phyloP scores from a whole-genome alignment of 1,140 invertebrate genomes.

The Bombus polaris region DNA sequence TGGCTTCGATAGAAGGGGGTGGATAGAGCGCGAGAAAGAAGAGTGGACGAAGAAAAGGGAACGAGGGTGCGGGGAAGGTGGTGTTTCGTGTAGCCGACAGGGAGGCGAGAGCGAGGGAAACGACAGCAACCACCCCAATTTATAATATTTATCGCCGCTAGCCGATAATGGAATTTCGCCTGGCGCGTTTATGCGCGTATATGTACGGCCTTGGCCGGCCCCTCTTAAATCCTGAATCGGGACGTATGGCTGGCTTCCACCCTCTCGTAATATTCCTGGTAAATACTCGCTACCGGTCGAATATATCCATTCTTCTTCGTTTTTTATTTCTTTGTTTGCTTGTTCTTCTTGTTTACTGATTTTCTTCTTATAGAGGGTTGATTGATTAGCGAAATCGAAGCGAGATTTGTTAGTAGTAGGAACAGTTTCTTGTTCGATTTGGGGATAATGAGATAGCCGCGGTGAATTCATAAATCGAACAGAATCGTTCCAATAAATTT shows the following conservation, averaged over 20 bases:
- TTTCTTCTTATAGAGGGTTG: too few relatives aligned
- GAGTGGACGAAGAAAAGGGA: conserved; percentile 42
- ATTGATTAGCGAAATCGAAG: neutral
- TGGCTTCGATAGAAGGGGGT: neutral
- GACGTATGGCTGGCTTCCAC: conserved; percentile 55
- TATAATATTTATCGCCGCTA: conserved; percentile 80
- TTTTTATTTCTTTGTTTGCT: neutral
- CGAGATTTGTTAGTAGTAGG: neutral
- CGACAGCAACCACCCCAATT: conserved; percentile 68
- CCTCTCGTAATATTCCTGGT: conserved; percentile 61
- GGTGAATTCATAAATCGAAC: neutral
- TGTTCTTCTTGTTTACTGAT: neutral
- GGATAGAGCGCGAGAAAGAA: conserved; percentile 38
- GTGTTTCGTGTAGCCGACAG: conserved; percentile 52
- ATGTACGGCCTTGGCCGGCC: conserved; percentile 20
- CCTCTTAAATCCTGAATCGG: conserved; percentile 65
- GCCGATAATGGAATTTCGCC: conserved; percentile 79
- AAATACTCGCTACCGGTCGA: conserved; percentile 33
- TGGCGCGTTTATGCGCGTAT: conserved; percentile 46
- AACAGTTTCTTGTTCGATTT: neutral
- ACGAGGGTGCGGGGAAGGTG: neutral
- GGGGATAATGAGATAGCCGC: neutral
- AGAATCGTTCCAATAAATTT: neutral
- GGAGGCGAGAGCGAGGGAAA: conserved; percentile 28
- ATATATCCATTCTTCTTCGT: neutral